phyloP scores from a whole-genome alignment of 2,797 vertebrate genomes.

The Erethizon dorsatum region DNA sequence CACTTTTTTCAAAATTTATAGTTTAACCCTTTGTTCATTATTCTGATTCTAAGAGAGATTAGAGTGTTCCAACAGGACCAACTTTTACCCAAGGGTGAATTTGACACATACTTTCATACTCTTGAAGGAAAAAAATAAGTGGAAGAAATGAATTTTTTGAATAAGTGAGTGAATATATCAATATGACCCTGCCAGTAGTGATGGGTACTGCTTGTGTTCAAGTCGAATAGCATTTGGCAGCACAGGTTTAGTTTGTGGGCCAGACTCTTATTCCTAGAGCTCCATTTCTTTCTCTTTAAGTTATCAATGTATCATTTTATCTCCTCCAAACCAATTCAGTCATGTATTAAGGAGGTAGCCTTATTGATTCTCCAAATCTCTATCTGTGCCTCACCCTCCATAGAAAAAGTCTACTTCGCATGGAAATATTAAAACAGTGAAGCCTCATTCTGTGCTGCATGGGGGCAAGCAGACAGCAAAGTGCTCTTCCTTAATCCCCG shows the following conservation, averaged over 20 bases:
- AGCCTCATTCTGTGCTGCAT: background rate
- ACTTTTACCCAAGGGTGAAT: background rate
- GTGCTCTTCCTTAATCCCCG: background rate
- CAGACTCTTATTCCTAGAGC: background rate
- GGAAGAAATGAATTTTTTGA: background rate
- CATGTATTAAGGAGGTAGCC: background rate
- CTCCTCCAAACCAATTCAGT: background rate
- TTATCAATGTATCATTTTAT: background rate
- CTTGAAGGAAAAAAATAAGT: background rate
- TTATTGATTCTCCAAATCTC: background rate
- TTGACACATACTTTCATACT: background rate
- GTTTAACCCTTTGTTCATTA: background rate
- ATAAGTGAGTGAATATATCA: background rate
- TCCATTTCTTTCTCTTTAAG: background rate
- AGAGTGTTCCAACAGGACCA: background rate
- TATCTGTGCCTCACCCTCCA: background rate
- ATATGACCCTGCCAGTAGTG: background rate
- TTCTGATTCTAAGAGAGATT: slow-evolving; percentile 33
- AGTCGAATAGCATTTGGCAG: background rate
- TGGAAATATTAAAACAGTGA: background rate
- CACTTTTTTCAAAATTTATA: background rate
- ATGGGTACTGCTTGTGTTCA: background rate
- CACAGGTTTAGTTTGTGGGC: background rate
- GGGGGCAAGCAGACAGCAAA: background rate
- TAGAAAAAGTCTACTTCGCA: background rate